A percentile compares a stretch with the other conserved stretches of the same genome.
Evolutionary conservation across 2,888 invertebrate species (phyloP).

Genomic region (Hirtodrosophila cameraria): DNA sequence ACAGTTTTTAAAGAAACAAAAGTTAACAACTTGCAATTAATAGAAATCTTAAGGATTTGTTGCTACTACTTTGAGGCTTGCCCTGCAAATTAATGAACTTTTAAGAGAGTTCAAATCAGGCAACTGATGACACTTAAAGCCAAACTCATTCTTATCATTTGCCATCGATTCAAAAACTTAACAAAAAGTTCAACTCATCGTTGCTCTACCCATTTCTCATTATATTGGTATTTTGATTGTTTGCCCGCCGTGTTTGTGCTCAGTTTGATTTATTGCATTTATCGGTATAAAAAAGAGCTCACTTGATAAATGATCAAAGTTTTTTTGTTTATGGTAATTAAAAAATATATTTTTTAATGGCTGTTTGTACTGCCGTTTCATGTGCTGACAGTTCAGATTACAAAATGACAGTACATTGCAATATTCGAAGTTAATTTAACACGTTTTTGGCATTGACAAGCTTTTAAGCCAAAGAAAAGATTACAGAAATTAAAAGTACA

Average conservation of each 20-base stretch:
- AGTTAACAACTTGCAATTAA: too few species aligned
- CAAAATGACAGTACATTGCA: too few species aligned
- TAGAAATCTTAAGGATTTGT: too few species aligned
- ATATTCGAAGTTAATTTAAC: too few species aligned
- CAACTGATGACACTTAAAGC: slow-evolving; percentile 27
- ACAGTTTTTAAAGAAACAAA: too few species aligned
- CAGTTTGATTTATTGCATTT: slow-evolving; percentile 71
- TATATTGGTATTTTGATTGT: slow-evolving; percentile 48
- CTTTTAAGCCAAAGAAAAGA: too few species aligned
- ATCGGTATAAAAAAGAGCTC: slow-evolving; percentile 33
- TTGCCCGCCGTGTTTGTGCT: slow-evolving; percentile 49
- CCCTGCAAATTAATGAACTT: slow-evolving; percentile 16
- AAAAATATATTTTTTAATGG: slow-evolving; percentile 64
- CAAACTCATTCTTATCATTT: slow-evolving; percentile 17
- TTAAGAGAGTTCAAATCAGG: slow-evolving; percentile 2
- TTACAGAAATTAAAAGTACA: too few species aligned
- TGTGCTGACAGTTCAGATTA: slow-evolving; percentile 26
- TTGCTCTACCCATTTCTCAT: background rate
- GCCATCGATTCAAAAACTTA: slow-evolving; percentile 6
- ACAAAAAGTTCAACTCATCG: slow-evolving; percentile 31
- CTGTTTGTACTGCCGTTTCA: slow-evolving; percentile 16
- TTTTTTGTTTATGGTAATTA: slow-evolving; percentile 70
- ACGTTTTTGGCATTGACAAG: too few species aligned
- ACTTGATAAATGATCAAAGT: slow-evolving; percentile 75
- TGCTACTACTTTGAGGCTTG: background rate